phyloP scores from a whole-genome alignment of 2,113 vertebrate species.

The Microtus ochrogaster region DNA sequence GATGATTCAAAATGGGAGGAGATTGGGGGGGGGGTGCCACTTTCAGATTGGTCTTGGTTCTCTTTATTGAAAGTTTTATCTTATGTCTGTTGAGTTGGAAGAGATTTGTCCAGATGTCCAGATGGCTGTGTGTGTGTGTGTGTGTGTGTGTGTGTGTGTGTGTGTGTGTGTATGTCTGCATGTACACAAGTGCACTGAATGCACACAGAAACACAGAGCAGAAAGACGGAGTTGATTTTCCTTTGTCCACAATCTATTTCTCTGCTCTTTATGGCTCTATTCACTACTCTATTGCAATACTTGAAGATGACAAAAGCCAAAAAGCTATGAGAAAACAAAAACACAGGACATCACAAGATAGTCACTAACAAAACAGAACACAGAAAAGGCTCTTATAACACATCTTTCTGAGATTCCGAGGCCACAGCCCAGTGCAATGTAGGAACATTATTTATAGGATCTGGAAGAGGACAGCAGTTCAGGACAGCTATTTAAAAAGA shows the following conservation, averaged over 20 bases:
- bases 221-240: background rate
- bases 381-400: background rate
- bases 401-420: conserved; percentile 1
- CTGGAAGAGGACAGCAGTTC: background rate
- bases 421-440: background rate
- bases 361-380: background rate
- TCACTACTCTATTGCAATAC: background rate
- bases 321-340: background rate
- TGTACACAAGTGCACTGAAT: background rate
- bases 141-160: background rate
- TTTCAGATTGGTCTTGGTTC: background rate
- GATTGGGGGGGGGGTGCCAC: background rate
- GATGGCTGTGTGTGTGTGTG: background rate
- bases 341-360: background rate
- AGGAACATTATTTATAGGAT: background rate
- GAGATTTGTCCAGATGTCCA: background rate
- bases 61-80: background rate
- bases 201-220: background rate
- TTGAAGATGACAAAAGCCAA: background rate
- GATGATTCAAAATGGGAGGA: background rate
- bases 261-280: background rate
- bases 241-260: background rate
- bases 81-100: background rate
- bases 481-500: conserved; percentile 2
- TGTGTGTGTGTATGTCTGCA: background rate